Percentiles rank a stretch among this genome's conserved stretches.
phyloP scores from a whole-genome alignment of 2,113 vertebrate genomes.

The Corythoichthys haematopterus region DNA sequence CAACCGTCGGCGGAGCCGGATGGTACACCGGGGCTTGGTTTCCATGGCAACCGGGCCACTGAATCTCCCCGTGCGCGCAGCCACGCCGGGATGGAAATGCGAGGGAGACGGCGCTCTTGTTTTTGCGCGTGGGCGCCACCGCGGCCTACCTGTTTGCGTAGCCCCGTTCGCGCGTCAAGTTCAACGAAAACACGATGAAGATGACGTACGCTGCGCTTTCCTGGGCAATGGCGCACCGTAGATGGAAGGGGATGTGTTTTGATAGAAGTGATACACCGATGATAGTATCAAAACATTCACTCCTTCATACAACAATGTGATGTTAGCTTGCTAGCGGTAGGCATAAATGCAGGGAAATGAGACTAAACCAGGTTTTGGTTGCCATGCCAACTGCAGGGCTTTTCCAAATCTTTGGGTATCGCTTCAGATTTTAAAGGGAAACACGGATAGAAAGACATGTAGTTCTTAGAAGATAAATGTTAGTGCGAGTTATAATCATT shows the following conservation, averaged over 20 bases:
- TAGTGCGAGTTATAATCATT: too few relatives aligned
- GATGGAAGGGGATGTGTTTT: slow-evolving; percentile 1
- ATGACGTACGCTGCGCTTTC: neutral
- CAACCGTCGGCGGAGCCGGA: slow-evolving; percentile 57
- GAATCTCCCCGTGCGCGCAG: slow-evolving; percentile 63
- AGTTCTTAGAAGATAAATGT: too few relatives aligned
- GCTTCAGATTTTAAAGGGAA: neutral
- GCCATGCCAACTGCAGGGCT: neutral
- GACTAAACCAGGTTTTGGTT: neutral
- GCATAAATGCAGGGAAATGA: neutral
- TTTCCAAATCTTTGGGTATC: neutral
- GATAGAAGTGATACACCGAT: neutral
- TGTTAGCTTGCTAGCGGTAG: neutral
- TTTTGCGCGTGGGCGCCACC: slow-evolving; percentile 12
- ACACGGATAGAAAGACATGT: too few relatives aligned
- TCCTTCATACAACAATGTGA: neutral
- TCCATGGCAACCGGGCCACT: slow-evolving; percentile 70
- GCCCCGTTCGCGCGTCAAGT: slow-evolving; percentile 37
- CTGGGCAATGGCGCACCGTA: neutral
- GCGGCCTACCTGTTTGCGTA: slow-evolving; percentile 24
- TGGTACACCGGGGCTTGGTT: slow-evolving; percentile 72
- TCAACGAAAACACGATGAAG: slow-evolving; percentile 32
- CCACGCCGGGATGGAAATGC: slow-evolving; percentile 63
- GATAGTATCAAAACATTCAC: neutral
- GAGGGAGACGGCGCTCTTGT: slow-evolving; percentile 42